These are phyloP conservation scores for Papilio gigon DNA, from an alignment of 2,888 invertebrate genomes.

Conservation along the genomic window DNA sequence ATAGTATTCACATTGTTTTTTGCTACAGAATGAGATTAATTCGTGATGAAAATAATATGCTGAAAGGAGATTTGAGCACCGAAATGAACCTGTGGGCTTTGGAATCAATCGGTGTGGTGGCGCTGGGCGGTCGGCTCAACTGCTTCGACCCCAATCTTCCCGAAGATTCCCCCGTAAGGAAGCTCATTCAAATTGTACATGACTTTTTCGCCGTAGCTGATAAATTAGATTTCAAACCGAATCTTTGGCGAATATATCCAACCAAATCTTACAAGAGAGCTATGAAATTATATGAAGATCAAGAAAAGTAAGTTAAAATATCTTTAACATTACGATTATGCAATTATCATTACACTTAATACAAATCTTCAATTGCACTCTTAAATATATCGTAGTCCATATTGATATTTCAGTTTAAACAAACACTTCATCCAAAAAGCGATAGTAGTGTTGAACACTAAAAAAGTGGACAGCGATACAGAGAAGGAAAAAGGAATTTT, in stretches of 20 bases:
- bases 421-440: slow-evolving; percentile 55
- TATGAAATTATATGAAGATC: slow-evolving; percentile 62
- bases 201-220: slow-evolving; percentile 56
- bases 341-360: no score
- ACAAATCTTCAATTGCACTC: no score
- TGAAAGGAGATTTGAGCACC: slow-evolving; percentile 79
- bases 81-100: slow-evolving; percentile 85
- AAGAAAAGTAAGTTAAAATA: slow-evolving; percentile 57
- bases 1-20: background rate
- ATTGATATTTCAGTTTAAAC: slow-evolving; percentile 49
- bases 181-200: slow-evolving; percentile 63
- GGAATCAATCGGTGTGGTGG: slow-evolving; percentile 78
- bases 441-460: slow-evolving; percentile 50
- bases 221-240: slow-evolving; percentile 62
- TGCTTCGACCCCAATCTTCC: slow-evolving; percentile 63
- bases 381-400: slow-evolving; percentile 52
- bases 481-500: slow-evolving; percentile 78
- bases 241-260: slow-evolving; percentile 57
- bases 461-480: slow-evolving; percentile 51
- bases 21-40: slow-evolving; percentile 79
- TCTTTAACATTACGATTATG: no score
- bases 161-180: slow-evolving; percentile 60
- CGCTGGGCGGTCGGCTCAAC: slow-evolving; percentile 66
- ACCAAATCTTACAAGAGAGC: slow-evolving; percentile 59
- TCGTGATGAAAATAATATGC: slow-evolving; percentile 78